These are phyloP conservation scores for Onychorhynchus coronatus DNA, from an alignment of 2,113 vertebrate species.

Conservation along the genomic window DNA sequence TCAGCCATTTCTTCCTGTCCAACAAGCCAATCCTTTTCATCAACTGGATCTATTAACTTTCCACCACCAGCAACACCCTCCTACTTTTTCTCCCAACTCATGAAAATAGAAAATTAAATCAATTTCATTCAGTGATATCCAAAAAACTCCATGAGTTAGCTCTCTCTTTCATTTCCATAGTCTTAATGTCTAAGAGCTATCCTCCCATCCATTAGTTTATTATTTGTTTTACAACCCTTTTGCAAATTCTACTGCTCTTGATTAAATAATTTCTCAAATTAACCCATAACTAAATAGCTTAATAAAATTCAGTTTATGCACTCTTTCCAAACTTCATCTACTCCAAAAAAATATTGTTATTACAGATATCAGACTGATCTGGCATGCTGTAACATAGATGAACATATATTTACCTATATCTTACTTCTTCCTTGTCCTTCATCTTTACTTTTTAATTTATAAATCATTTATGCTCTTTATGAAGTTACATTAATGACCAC, in stretches of 20 bases:
- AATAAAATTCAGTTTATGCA: not conserved
- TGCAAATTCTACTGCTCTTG: not conserved
- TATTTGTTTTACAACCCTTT: not conserved
- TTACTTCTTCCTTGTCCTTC: not conserved
- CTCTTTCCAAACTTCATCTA: not conserved
- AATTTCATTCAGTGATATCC: not conserved
- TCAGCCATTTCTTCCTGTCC: not conserved
- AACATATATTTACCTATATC: not conserved
- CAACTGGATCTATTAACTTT: not conserved
- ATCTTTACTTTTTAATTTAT: not conserved
- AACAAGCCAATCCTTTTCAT: not conserved
- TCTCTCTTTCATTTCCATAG: not conserved
- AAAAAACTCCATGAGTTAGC: not conserved
- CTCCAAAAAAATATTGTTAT: not conserved
- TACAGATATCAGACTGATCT: not conserved
- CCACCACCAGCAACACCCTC: not conserved
- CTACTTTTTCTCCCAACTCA: not conserved
- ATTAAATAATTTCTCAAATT: not conserved
- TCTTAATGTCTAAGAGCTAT: not conserved
- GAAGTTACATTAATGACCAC: not conserved
- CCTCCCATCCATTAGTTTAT: not conserved
- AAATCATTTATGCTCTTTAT: not conserved
- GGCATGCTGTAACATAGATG: not conserved
- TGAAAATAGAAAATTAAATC: not conserved
- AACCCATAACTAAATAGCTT: not conserved